These are phyloP conservation scores for Sinohyriopsis cumingii DNA, from an alignment of 2,888 invertebrate species.

Conservation along the genomic window DNA sequence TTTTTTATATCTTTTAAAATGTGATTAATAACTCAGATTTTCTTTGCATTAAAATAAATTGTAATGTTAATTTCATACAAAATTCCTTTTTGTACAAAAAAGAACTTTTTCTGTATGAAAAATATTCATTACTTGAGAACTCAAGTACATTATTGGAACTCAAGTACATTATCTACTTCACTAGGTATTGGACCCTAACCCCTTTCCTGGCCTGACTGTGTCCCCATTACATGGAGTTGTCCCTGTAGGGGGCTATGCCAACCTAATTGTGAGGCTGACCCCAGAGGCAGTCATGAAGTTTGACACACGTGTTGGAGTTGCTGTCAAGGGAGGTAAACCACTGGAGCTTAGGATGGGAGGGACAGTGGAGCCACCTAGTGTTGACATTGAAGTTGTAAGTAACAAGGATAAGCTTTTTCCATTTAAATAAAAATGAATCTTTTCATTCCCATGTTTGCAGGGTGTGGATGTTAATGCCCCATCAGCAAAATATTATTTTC, in stretches of 20 bases:
- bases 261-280: slow-evolving; percentile 64
- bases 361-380: slow-evolving; percentile 68
- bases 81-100: neutral
- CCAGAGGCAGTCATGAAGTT: slow-evolving; percentile 71
- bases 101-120: too few relatives aligned
- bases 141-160: neutral
- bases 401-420: too few relatives aligned
- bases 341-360: slow-evolving; percentile 71
- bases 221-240: slow-evolving; percentile 69
- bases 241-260: slow-evolving; percentile 69
- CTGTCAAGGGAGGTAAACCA: slow-evolving; percentile 67
- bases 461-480: neutral
- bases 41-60: neutral
- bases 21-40: neutral
- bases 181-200: slow-evolving; percentile 70
- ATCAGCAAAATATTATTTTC: neutral
- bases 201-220: slow-evolving; percentile 68
- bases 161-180: slow-evolving; percentile 4
- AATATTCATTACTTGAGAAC: too few relatives aligned
- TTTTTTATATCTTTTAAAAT: too few relatives aligned
- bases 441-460: too few relatives aligned
- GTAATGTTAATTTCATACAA: neutral
- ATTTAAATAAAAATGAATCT: neutral
- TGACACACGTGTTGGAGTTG: slow-evolving; percentile 67
- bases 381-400: slow-evolving; percentile 69